phyloP scores from a whole-genome alignment of 2,888 invertebrate genomes.

The Spodoptera picta region DNA sequence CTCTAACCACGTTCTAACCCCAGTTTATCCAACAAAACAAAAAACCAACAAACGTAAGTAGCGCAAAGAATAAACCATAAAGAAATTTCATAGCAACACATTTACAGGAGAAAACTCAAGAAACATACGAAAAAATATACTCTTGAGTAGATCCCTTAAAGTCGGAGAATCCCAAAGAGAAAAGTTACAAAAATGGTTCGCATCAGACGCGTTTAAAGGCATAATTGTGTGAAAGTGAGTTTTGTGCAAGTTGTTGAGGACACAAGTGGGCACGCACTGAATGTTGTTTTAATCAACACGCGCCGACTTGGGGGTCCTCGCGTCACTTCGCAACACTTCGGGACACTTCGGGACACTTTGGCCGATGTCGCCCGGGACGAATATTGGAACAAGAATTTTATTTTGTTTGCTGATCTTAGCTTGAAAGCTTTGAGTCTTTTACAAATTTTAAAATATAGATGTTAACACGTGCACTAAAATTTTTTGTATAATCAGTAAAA shows the following conservation, averaged over 20 bases:
- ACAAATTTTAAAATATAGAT: too few relatives aligned
- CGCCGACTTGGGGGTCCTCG: slow-evolving; percentile 50
- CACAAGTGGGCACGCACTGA: slow-evolving; percentile 51
- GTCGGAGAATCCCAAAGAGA: slow-evolving; percentile 44
- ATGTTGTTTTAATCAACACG: slow-evolving; percentile 79
- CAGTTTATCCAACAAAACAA: slow-evolving; percentile 19
- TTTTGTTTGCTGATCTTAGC: slow-evolving; percentile 14
- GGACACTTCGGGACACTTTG: slow-evolving; percentile 30
- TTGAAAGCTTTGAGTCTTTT: slow-evolving; percentile 8
- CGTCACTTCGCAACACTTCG: slow-evolving; percentile 26
- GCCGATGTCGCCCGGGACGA: slow-evolving; percentile 31
- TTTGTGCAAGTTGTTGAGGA: slow-evolving; percentile 57
- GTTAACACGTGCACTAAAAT: too few relatives aligned
- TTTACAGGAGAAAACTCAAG: slow-evolving; percentile 44
- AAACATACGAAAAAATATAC: slow-evolving; percentile 46
- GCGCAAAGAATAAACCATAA: slow-evolving; percentile 49
- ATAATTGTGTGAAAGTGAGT: slow-evolving; percentile 62
- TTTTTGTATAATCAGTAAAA: too few relatives aligned
- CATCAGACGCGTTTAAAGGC: slow-evolving; percentile 63
- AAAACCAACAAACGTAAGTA: slow-evolving; percentile 27
- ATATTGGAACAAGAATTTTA: slow-evolving; percentile 8
- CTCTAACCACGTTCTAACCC: not conserved
- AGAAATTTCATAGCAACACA: slow-evolving; percentile 38
- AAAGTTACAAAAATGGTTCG: slow-evolving; percentile 58
- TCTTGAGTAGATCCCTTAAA: slow-evolving; percentile 47